A percentile compares a stretch with the other conserved stretches of the same genome.
Evolutionary conservation across 2,113 vertebrate species (phyloP).

Genomic region (Clupea harengus): DNA sequence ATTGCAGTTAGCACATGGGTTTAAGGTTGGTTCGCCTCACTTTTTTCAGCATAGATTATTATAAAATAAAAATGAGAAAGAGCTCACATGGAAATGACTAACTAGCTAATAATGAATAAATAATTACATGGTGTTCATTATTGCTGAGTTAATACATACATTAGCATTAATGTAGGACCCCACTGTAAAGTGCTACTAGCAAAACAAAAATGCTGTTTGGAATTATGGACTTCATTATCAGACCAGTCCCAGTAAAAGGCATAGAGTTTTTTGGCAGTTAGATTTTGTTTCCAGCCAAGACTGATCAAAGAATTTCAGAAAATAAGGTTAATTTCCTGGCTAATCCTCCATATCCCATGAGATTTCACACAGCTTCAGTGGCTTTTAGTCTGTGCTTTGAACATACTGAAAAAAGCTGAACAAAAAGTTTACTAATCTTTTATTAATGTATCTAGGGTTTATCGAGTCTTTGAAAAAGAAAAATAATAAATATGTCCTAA

Average conservation of each 20-base stretch:
- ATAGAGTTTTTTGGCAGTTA: not conserved
- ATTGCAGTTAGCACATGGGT: too few species aligned
- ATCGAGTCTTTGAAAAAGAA: not conserved
- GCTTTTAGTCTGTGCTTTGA: not conserved
- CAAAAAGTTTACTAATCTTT: not conserved
- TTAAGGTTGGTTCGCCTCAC: too few species aligned
- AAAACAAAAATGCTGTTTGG: not conserved
- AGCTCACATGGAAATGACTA: not conserved
- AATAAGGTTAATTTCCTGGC: slow-evolving; percentile 5
- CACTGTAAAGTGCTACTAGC: not conserved
- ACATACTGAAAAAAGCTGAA: not conserved
- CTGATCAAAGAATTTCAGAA: not conserved
- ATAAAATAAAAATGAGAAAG: too few species aligned
- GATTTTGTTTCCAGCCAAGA: not conserved
- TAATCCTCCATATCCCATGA: not conserved
- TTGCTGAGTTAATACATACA: not conserved
- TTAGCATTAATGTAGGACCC: not conserved
- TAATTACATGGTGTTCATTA: not conserved
- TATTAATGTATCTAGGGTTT: not conserved
- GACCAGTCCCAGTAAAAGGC: not conserved
- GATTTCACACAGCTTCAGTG: not conserved
- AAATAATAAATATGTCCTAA: not conserved
- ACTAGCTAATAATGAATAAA: not conserved
- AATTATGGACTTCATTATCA: not conserved
- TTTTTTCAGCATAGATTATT: too few species aligned